Conservation (phyloP, 2,797 vertebrate species). For the Myripristis jacobus region DNA sequence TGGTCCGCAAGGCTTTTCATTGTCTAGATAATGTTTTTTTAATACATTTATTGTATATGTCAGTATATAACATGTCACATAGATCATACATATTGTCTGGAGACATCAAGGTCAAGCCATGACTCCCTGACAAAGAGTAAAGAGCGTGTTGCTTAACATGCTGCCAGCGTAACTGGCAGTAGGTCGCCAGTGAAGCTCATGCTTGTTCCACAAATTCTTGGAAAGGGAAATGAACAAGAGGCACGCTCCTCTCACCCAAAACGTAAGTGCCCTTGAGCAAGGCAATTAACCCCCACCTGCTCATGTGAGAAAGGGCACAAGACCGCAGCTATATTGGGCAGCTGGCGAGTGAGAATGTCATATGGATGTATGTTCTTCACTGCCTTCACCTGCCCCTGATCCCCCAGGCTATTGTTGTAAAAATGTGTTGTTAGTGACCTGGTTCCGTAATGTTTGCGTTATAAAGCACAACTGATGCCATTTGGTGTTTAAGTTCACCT, state of each 20-base stretch:
- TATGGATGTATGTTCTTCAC: background rate
- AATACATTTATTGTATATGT: background rate
- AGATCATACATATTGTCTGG: background rate
- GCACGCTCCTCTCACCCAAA: slow-evolving; percentile 15
- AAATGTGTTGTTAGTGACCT: background rate
- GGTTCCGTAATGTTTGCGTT: background rate
- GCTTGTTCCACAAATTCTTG: too few species aligned
- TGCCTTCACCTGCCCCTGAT: slow-evolving; percentile 24
- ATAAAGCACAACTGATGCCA: background rate
- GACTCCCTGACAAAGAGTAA: background rate
- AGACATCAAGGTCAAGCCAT: slow-evolving; percentile 23
- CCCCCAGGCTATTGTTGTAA: slow-evolving; percentile 21
- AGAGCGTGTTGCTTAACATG: background rate
- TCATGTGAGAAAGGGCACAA: slow-evolving; percentile 26
- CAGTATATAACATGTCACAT: background rate
- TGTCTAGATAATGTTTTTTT: background rate
- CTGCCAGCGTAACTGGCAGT: background rate
- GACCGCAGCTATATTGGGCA: background rate
- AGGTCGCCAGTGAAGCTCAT: background rate
- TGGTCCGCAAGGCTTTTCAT: background rate
- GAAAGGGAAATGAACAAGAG: slow-evolving; percentile 23
- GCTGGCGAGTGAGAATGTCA: background rate
- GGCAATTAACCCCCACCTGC: slow-evolving; percentile 59
- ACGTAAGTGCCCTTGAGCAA: slow-evolving; percentile 57
- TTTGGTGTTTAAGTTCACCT: background rate